A percentile compares a stretch with the other conserved stretches of the same genome.
phyloP scores from a whole-genome alignment of 2,797 vertebrate species.

The Oreochromis mossambicus region DNA sequence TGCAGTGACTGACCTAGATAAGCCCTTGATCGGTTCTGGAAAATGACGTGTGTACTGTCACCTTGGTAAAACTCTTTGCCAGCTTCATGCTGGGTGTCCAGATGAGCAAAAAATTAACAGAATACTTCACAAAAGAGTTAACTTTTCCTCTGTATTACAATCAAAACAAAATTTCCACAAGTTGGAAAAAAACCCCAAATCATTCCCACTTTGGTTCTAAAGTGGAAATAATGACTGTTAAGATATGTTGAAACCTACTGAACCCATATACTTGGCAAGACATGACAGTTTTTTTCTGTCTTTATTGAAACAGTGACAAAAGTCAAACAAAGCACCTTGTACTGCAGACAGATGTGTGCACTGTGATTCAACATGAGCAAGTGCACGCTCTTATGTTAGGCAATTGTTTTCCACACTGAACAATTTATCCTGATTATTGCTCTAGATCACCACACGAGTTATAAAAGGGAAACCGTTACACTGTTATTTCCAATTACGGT shows the following conservation, averaged over 20 bases:
- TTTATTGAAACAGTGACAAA: constrained; percentile 12
- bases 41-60: neutral
- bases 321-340: constrained; percentile 10
- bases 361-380: neutral
- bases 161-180: neutral
- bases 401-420: neutral
- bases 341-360: neutral
- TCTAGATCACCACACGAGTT: neutral
- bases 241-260: neutral
- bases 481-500: neutral
- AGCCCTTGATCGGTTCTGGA: neutral
- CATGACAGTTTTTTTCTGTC: neutral
- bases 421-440: neutral
- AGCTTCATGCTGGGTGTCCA: neutral
- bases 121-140: neutral
- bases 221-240: neutral
- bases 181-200: rapidly evolving
- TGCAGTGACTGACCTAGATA: neutral
- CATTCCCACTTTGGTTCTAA: neutral
- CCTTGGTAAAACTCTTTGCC: neutral
- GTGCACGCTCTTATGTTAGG: neutral
- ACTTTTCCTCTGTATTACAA: neutral
- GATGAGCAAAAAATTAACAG: constrained; percentile 45
- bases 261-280: neutral
- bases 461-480: neutral